Evolutionary conservation across 64 coral and sea anemone genomes (phyloP), one percentile per base, ranked within the genome.

Genomic region (Porites australiensis): DNA sequence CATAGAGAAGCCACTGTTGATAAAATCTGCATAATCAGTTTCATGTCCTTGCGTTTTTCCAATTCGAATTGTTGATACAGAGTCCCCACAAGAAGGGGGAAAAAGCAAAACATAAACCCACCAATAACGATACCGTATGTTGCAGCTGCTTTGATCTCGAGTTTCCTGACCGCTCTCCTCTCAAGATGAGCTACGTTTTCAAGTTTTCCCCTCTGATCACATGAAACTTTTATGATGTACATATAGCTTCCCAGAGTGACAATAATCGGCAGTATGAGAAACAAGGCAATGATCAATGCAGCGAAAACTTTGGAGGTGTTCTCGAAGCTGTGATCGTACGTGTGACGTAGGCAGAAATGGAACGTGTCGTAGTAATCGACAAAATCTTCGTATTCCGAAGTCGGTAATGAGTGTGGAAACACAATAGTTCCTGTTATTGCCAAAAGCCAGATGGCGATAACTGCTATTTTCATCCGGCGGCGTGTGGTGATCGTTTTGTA

Each of bases 211-310:
- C 77, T 58, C 13, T 93, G 91, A 54, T 79, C 50, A 70, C 74
- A 20, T 14, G 91, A 93, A 2, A 77, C 91, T 72, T 79, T 93
- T 6, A 93, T 69, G 52, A 93, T 87, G 19, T 88, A 93, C 12
- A 48, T 65, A 54, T 93, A 93, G 44, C 84, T 72, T 44, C 77
- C 44, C 10, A 72, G 48, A 8, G 77, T 93, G 5, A 93, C 19
- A 13, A 60, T 8, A 19, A 79, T 88, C 1, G 91, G 91, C 2
- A 93, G 5, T 47, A 77, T 64, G 21, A 93, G 77, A 45, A 79
- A 88, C 18, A 88, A 15, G 8, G 54, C 21, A 5, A 93, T 79
- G 7, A 69, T 62, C 6, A 79, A 58, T 48, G 77, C n/a, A 44
- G 83, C 55, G 54, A 88, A 93, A 54, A 77, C 27, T 74, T 88